A percentile compares a stretch with the other conserved stretches of the same genome.
Conservation (phyloP, 2,888 invertebrate genomes). For the Tridacna crocea region DNA sequence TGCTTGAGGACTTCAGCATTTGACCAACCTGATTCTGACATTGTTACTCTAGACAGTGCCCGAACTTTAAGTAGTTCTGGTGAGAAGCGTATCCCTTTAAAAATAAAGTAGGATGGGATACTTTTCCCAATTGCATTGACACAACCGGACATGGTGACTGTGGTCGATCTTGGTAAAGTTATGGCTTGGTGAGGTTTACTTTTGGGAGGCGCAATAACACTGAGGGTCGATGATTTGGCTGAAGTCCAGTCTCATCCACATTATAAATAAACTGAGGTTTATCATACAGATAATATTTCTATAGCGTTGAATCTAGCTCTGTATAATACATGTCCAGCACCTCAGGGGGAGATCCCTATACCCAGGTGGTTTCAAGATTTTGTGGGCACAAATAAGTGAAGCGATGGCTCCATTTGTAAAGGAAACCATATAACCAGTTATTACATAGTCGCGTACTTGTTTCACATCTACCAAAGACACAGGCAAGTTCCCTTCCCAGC, state of each 20-base stretch:
- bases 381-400: slow-evolving; percentile 13
- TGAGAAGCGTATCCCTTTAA: slow-evolving; percentile 47
- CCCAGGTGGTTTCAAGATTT: slow-evolving; percentile 37
- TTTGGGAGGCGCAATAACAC: slow-evolving; percentile 5
- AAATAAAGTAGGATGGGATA: slow-evolving; percentile 43
- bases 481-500: slow-evolving; percentile 2
- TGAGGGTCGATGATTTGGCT: slow-evolving; percentile 22
- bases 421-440: slow-evolving; percentile 31
- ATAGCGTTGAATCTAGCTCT: slow-evolving; percentile 1
- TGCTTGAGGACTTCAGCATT: slow-evolving; percentile 33
- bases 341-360: slow-evolving; percentile 4
- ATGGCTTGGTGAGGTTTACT: slow-evolving; percentile 31
- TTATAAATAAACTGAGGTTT: slow-evolving; percentile 30
- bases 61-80: slow-evolving; percentile 8
- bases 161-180: slow-evolving; percentile 29
- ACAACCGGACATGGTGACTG: neutral
- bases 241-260: slow-evolving; percentile 31
- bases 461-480: neutral
- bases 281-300: slow-evolving; percentile 10
- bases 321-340: slow-evolving; percentile 21
- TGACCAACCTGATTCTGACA: slow-evolving; percentile 33
- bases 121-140: slow-evolving; percentile 43
- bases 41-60: slow-evolving; percentile 24
- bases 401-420: slow-evolving; percentile 5
- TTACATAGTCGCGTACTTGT: slow-evolving; percentile 12